Conservation (phyloP, 2,113 vertebrate species). For the Gymnarchus niloticus region DNA sequence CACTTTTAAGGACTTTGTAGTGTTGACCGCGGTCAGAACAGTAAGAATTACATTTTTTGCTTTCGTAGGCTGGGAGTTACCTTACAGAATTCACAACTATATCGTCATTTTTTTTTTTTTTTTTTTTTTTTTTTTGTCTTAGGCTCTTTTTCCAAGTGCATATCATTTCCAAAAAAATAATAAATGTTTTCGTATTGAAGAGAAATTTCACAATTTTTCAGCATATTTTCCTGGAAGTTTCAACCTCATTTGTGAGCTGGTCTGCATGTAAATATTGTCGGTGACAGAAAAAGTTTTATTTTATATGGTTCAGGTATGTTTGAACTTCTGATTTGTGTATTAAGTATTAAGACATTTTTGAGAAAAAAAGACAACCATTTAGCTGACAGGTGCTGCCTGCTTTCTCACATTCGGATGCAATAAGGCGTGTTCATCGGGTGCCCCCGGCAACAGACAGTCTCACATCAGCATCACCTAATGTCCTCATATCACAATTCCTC, state of each 20-base stretch:
- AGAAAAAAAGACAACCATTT: background rate
- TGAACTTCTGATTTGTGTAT: conserved; percentile 26
- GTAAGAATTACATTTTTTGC: background rate
- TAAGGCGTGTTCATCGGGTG: conserved; percentile 10
- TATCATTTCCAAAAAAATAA: conserved; percentile 23
- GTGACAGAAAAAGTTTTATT: conserved; percentile 20
- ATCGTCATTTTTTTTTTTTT: background rate
- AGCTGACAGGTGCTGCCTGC: background rate
- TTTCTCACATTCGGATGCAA: conserved; percentile 17
- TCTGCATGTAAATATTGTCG: conserved; percentile 25
- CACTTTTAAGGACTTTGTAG: no score
- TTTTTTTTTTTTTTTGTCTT: background rate
- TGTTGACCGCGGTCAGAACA: no score
- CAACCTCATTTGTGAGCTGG: background rate
- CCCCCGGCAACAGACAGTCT: background rate
- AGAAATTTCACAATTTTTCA: conserved; percentile 9
- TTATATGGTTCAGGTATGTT: conserved; percentile 25
- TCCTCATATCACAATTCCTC: background rate
- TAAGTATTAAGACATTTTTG: conserved; percentile 25
- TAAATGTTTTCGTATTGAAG: conserved; percentile 22
- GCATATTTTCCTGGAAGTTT: conserved; percentile 13
- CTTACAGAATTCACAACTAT: conserved; percentile 3
- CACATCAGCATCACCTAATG: background rate
- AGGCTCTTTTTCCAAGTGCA: background rate
- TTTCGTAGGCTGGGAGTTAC: background rate